Evolutionary conservation across 2,888 invertebrate species (phyloP), one percentile per base, ranked within the genome.

Genomic region (Drosophila percnosoma): DNA sequence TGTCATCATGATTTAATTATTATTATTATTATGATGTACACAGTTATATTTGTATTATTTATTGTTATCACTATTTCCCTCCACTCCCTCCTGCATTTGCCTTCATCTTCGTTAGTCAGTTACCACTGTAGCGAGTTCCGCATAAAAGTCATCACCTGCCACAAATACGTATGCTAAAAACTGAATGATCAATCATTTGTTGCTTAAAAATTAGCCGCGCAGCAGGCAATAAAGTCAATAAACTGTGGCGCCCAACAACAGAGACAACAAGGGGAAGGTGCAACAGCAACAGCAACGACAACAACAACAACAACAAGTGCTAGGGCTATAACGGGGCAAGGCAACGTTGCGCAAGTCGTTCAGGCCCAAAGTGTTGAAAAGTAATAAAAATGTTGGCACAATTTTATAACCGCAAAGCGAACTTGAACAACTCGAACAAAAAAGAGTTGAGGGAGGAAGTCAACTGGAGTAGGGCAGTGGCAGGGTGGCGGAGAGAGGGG

Each of bases 351-450:
- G 55, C 54, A 59, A 58, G 57, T 60, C 45, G 57, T 64, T 55
- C n/a, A n/a, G 13, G 59, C 70, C 67, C 48, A 75, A 89, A 84
- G 91, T 88, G 88, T 90, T 90, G 88, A 88, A 88, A 90, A 88
- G 80, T 86, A 78, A 88, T 88, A 88, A 88, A 88, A 88, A 78
- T 77, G 90, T 90, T 88, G 90, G 87, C 90, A 86, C 88, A 88
- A 82, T 90, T 88, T 83, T 89, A 89, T 79, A 74, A 55, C 83
- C 86, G 45, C 81, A 78, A 77, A 70, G 65, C 42, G 65, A 49
- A 54, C 38, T 45, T 34, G 29, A 27, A 31, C 57, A 68, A 45
- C 45, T 45, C 8, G 21, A 45, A 45, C 15, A 45, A 24, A 45
- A 75, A 58, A 66, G 72, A 52, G 61, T 78, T 78, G 58, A 80